These are phyloP conservation scores for Platygyra sinensis DNA, from an alignment of 64 coral and sea anemone genomes.

Conservation along the genomic window DNA sequence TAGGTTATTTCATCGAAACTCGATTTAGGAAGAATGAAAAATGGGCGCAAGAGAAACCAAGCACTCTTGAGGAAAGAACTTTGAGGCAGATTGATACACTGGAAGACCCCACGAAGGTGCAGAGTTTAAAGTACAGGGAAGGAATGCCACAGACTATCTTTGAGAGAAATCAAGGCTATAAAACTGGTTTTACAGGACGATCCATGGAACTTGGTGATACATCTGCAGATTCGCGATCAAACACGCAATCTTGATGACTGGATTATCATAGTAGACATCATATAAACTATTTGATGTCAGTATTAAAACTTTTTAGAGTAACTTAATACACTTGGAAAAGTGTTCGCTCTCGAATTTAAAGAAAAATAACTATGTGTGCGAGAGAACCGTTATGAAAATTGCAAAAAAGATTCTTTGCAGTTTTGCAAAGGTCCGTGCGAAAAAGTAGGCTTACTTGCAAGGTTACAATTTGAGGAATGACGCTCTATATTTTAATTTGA, in stretches of 20 bases:
- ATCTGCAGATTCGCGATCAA: background rate
- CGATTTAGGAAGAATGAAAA: conserved; percentile 76
- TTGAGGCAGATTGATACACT: conserved; percentile 65
- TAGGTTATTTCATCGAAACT: conserved; percentile 82
- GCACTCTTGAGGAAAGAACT: conserved; percentile 83
- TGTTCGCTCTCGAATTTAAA: background rate
- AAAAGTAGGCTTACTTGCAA: no score
- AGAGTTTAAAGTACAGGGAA: conserved; percentile 76
- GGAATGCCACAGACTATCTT: conserved; percentile 85
- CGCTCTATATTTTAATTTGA: no score
- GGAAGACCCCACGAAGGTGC: conserved; percentile 64
- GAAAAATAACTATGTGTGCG: no score
- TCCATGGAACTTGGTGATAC: conserved; percentile 36
- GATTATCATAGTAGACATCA: no score
- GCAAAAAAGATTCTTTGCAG: no score
- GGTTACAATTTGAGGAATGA: no score
- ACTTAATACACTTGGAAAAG: no score
- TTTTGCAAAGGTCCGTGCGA: no score
- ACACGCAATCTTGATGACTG: background rate
- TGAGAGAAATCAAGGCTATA: conserved; percentile 83
- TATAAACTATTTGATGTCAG: no score
- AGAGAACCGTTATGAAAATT: no score
- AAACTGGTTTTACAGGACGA: conserved; percentile 71
- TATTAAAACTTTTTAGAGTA: background rate
- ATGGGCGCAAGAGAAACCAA: conserved; percentile 71